Base-by-base conservation (phyloP, 2,888 invertebrate genomes). In the Polietes domitor region DNA sequence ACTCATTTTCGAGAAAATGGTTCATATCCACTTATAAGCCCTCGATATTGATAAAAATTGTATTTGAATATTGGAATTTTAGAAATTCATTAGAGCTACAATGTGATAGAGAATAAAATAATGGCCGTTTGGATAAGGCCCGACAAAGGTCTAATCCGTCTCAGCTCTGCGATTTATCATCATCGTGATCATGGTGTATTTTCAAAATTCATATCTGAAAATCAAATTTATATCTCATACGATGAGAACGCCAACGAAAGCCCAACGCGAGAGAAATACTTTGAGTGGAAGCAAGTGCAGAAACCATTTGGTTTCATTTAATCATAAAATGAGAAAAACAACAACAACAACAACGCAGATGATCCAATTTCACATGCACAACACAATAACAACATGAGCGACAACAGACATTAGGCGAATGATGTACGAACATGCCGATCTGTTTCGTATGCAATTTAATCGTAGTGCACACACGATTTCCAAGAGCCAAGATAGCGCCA, bases 241-340 rank as follows among this genome's bases (percentile, higher is more conserved):
- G n/a, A 2, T 32, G 26, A 28, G 28, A 68, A 24, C 41, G 19
- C 4, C 19, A 68, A 19, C 43, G 68, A 68, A 7, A n/a, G 50
- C 9, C 7, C 6, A 53, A 26, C 15, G n/a, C n/a, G 15, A 68
- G 41, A 41, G 41, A 6, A 26, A 24, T 58, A 58, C 12, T 28
- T 10, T 24, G 24, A 9, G 58, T 28, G 37, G 37, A 9, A 15
- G 61, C 63, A 43, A 58, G 43, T 43, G 37, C 43, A 68, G 87
- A 86, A 85, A 87, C 76, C 90, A 90, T 90, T 90, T 90, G 90
- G 90, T 89, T 90, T 90, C 90, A 87, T 90, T 90, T 90, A 89
- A 87, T 82, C 37, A 76, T 73, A 71, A 77, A 71, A 74, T 74
- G 70, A 53, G 28, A 70, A 73, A 76, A 77, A 41, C 32, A 26